phyloP scores from a whole-genome alignment of 2,888 invertebrate species.

The Spodoptera littoralis region DNA sequence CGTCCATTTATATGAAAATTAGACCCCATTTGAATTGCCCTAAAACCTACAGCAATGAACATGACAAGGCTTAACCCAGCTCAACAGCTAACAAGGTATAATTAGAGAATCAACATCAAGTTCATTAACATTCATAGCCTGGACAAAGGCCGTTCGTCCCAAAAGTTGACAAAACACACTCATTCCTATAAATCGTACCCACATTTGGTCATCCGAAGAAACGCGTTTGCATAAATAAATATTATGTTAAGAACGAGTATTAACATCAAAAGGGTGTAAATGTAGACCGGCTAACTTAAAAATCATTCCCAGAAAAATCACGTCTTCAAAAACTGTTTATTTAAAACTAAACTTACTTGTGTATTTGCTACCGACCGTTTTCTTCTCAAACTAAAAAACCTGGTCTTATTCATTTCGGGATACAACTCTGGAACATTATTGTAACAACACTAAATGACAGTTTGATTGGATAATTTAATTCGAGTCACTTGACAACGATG shows the following conservation, averaged over 20 bases:
- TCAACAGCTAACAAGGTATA: too few relatives aligned
- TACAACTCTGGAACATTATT: constrained; percentile 2
- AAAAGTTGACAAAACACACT: constrained; percentile 25
- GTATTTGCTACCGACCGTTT: constrained; percentile 36
- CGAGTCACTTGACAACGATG: constrained; percentile 33
- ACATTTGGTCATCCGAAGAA: constrained; percentile 52
- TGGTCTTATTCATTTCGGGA: constrained; percentile 39
- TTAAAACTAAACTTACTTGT: constrained; percentile 50
- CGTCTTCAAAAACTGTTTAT: constrained; percentile 31
- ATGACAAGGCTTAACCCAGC: too few relatives aligned
- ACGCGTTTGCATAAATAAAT: constrained; percentile 60
- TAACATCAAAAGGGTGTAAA: constrained; percentile 56
- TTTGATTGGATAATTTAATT: constrained; percentile 41
- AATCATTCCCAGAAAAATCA: constrained; percentile 42
- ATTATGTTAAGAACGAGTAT: constrained; percentile 44
- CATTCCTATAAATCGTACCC: constrained; percentile 28
- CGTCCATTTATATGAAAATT: too few relatives aligned
- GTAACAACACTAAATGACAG: constrained; percentile 21
- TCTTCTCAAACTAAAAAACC: constrained; percentile 47
- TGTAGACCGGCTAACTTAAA: constrained; percentile 38
- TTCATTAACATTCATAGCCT: constrained; percentile 2
- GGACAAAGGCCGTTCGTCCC: not conserved
- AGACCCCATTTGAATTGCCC: too few relatives aligned
- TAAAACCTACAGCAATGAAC: too few relatives aligned
- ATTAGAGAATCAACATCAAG: too few relatives aligned